Base-by-base conservation (phyloP, 1,140 invertebrate genomes). In the Spodoptera litura region DNA sequence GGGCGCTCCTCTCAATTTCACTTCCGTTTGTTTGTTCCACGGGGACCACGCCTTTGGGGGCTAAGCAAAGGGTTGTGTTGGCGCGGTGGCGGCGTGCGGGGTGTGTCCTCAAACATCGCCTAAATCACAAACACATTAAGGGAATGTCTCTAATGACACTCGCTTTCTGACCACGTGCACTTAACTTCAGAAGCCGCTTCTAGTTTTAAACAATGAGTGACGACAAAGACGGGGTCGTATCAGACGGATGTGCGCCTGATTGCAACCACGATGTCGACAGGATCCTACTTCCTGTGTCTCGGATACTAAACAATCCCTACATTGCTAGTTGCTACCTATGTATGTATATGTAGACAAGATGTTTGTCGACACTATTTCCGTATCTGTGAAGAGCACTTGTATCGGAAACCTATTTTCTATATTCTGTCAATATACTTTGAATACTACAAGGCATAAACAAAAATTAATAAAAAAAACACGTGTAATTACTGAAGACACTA, bases 11-110 rank as follows among this genome's bases (percentile, higher is more conserved):
- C 92, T 93, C 93, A 92, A 92, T 94, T 93, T 92, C 88, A 91
- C 87, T 91, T 93, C 91, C 91, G 92, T 93, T 91, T 93, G 93
- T 94, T 94, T 94, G 91, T 89, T 88, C 86, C 86, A 86, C 83
- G 83, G 87, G 85, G 76, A 87, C 89, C 89, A 91, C 90, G 89
- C 91, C 90, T 92, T 88, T 85, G 86, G 91, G 89, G 83, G 83
- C 81, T 78, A 84, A 86, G 87, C 81, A 90, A 92, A 92, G 92
- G 92, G 89, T 92, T 90, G 86, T 66, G 72, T 66, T 77, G 74
- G 38, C 61, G 31, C 31, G 31, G 31, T 5, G 55, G 55, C 61
- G 62, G 44, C 68, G 68, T 77, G 66, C 76, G 20, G 76, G 80
- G 71, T 75, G 82, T 82, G 83, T 85, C 80, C 80, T 86, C 84